A percentile compares a stretch with the other conserved stretches of the same genome.
These are phyloP conservation scores for Myopa tessellatipennis DNA, from an alignment of 2,888 invertebrate species.

Conservation along the genomic window DNA sequence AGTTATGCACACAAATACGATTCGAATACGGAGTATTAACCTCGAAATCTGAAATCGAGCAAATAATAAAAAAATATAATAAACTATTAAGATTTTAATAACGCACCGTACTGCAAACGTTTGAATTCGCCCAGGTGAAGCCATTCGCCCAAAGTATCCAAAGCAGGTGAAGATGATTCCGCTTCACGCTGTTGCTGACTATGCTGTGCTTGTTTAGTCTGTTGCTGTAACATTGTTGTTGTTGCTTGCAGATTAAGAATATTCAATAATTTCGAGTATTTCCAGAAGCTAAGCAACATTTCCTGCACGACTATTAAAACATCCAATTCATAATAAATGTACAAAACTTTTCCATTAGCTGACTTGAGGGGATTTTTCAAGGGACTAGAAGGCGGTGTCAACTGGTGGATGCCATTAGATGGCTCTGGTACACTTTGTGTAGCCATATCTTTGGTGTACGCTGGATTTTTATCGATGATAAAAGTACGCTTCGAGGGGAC, in stretches of 20 bases:
- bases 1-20: slow-evolving; percentile 64
- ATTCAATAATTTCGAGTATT: slow-evolving; percentile 60
- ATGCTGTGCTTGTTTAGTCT: background rate
- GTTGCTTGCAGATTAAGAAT: slow-evolving; percentile 51
- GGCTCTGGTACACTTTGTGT: slow-evolving; percentile 43
- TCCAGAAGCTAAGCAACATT: slow-evolving; percentile 63
- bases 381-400: slow-evolving; percentile 50
- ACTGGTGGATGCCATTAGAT: slow-evolving; percentile 48
- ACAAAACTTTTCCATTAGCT: slow-evolving; percentile 59
- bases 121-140: slow-evolving; percentile 59
- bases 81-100: background rate
- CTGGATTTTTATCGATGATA: slow-evolving; percentile 7
- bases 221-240: slow-evolving; percentile 36
- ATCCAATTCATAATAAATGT: slow-evolving; percentile 63
- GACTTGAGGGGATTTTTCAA: slow-evolving; percentile 61
- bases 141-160: slow-evolving; percentile 53
- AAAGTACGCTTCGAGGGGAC: slow-evolving; percentile 10
- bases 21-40: slow-evolving; percentile 59
- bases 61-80: background rate
- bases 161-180: slow-evolving; percentile 14
- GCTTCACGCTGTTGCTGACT: slow-evolving; percentile 37
- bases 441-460: slow-evolving; percentile 47
- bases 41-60: slow-evolving; percentile 59
- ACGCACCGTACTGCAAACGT: slow-evolving; percentile 58
- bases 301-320: slow-evolving; percentile 64